A percentile compares a stretch with the other conserved stretches of the same genome.
Evolutionary conservation across 2,797 vertebrate genomes (phyloP).

Genomic region (Eptatretus atami): DNA sequence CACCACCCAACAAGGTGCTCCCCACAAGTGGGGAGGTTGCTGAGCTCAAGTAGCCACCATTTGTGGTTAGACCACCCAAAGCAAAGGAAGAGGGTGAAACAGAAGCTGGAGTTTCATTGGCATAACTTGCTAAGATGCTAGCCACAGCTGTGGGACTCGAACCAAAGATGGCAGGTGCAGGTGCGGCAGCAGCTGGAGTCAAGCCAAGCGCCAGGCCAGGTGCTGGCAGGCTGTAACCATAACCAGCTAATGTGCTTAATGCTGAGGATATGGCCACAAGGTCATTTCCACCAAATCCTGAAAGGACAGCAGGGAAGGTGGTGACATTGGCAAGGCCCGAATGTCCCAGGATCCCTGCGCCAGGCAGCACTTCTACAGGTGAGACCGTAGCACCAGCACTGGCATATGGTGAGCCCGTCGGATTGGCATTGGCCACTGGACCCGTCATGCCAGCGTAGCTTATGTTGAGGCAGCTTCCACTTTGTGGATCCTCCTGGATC

Average conservation of each 20-base stretch:
- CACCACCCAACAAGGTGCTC: conserved; percentile 41
- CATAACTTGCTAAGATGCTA: conserved; percentile 41
- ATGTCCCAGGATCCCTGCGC: conserved; percentile 38
- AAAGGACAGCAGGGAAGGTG: conserved; percentile 39
- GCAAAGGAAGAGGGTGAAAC: conserved; percentile 14
- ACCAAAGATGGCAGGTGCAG: conserved; percentile 42
- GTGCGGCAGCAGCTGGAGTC: conserved; percentile 36
- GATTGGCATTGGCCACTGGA: conserved; percentile 47
- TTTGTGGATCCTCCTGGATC: conserved; percentile 50
- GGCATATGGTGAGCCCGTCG: conserved; percentile 46
- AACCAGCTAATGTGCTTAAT: conserved; percentile 46
- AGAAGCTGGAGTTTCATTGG: conserved; percentile 38
- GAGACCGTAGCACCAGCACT: conserved; percentile 23
- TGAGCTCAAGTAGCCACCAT: conserved; percentile 37
- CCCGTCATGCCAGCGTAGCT: conserved; percentile 49
- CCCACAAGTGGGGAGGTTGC: conserved; percentile 43
- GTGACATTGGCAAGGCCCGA: conserved; percentile 41
- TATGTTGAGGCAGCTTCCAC: conserved; percentile 49
- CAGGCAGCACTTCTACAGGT: conserved; percentile 30
- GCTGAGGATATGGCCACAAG: conserved; percentile 48
- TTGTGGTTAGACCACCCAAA: conserved; percentile 41
- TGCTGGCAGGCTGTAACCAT: conserved; percentile 45
- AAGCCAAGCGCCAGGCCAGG: conserved; percentile 40
- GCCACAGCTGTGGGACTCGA: conserved; percentile 37
- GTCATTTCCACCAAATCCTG: conserved; percentile 41